Percentiles rank a stretch among this genome's conserved stretches.
phyloP scores from a whole-genome alignment of 2,113 vertebrate species.

The Pelobates fuscus region DNA sequence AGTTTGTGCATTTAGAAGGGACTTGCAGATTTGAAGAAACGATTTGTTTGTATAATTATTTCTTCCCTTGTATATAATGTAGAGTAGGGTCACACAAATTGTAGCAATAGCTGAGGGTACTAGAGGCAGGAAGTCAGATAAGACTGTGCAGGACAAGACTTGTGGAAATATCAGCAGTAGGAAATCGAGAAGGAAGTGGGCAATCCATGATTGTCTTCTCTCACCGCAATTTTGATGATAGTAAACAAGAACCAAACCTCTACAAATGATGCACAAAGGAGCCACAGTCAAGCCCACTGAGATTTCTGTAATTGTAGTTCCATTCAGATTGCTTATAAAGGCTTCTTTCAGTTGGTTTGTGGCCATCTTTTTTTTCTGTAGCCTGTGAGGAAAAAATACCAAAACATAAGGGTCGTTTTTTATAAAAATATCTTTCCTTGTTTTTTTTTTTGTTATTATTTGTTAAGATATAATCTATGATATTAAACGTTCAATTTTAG shows the following conservation, averaged over 20 bases:
- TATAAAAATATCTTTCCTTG: background rate
- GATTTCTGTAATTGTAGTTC: constrained; percentile 85
- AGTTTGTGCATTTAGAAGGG: constrained; percentile 70
- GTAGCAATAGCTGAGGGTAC: constrained; percentile 59
- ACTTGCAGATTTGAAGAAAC: constrained; percentile 56
- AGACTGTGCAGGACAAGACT: constrained; percentile 78
- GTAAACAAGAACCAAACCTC: constrained; percentile 79
- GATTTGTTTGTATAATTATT: constrained; percentile 44
- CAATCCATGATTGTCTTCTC: constrained; percentile 59
- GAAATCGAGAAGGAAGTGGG: constrained; percentile 81
- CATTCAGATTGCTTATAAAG: constrained; percentile 88
- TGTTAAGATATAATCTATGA: background rate
- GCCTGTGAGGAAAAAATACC: constrained; percentile 25
- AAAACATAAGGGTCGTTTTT: background rate
- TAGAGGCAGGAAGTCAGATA: constrained; percentile 68
- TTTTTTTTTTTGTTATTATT: background rate
- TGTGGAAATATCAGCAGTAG: constrained; percentile 75
- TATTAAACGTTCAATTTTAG: background rate
- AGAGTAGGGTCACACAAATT: constrained; percentile 61
- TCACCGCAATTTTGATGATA: constrained; percentile 61
- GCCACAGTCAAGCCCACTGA: constrained; percentile 73
- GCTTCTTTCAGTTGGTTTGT: constrained; percentile 82
- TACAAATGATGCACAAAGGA: constrained; percentile 77
- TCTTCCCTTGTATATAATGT: constrained; percentile 62
- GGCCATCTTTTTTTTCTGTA: constrained; percentile 70